Percentiles rank a stretch among this genome's conserved stretches.
Evolutionary conservation across 2,797 vertebrate genomes (phyloP).

Genomic region (Melanotaenia parkinsoni): DNA sequence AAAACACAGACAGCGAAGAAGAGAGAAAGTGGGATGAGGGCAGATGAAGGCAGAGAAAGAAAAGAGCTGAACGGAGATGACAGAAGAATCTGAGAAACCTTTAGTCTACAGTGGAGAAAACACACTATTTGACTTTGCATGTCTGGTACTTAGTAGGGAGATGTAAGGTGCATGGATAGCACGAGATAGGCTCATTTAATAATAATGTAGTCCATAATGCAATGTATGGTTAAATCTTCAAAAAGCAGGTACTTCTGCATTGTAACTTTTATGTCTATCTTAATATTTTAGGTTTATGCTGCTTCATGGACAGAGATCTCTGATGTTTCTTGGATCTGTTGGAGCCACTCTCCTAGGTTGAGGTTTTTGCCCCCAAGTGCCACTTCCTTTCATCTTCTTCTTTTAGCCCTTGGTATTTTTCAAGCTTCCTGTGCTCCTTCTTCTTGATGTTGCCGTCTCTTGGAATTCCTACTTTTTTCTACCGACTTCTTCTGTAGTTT

Average conservation of each 20-base stretch:
- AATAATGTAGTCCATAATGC: conserved; percentile 18
- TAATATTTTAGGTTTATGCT: background rate
- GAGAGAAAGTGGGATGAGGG: conserved; percentile 4
- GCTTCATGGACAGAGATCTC: background rate
- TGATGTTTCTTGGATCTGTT: background rate
- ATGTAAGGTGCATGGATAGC: conserved; percentile 14
- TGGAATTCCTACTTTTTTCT: background rate
- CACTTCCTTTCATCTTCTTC: background rate
- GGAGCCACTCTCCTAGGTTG: background rate
- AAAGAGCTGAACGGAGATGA: conserved; percentile 36
- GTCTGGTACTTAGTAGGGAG: conserved; percentile 12
- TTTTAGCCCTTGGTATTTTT: background rate
- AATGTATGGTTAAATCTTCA: background rate
- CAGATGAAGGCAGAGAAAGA: conserved; percentile 12
- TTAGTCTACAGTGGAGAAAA: conserved; percentile 33
- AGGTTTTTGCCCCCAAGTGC: background rate
- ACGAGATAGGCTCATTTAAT: conserved; percentile 25
- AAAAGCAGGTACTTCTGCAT: background rate
- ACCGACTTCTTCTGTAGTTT: background rate
- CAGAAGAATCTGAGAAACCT: conserved; percentile 40
- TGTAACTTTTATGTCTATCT: background rate
- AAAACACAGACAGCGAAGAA: conserved; percentile 31
- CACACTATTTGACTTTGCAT: conserved; percentile 31
- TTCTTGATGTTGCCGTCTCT: background rate
- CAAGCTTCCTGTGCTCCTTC: background rate